Conservation (phyloP, 2,113 vertebrate genomes). For the Poeciliopsis occidentalis region DNA sequence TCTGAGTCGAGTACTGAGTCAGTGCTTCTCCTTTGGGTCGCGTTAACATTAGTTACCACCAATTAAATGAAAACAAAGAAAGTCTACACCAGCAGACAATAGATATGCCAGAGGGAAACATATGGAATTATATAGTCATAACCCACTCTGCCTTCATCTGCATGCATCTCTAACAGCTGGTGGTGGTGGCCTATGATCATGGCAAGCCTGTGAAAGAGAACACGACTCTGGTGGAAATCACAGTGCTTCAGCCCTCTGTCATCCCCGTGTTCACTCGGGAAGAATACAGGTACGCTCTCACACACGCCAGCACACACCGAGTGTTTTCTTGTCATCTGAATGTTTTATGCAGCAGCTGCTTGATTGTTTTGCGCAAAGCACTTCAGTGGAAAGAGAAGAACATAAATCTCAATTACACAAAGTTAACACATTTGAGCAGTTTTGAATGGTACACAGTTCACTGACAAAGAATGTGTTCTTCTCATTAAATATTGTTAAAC, state of each 20-base stretch:
- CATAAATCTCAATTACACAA: constrained; percentile 8
- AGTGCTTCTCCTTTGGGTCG: constrained; percentile 38
- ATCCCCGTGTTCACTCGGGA: constrained; percentile 91
- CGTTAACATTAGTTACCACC: constrained; percentile 45
- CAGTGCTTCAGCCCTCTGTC: constrained; percentile 92
- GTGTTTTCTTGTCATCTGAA: too few relatives aligned
- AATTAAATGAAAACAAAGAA: constrained; percentile 40
- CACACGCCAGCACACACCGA: neutral
- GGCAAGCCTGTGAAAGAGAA: constrained; percentile 90
- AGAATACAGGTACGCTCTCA: constrained; percentile 83
- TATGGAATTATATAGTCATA: neutral
- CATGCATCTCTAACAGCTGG: constrained; percentile 78
- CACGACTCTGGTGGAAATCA: constrained; percentile 87
- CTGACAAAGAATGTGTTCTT: constrained; percentile 7
- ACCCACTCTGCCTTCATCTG: neutral
- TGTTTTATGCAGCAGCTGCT: too few relatives aligned
- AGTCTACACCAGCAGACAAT: constrained; percentile 15
- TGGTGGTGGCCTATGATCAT: constrained; percentile 92
- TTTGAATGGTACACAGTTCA: neutral
- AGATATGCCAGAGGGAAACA: constrained; percentile 16
- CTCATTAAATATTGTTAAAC: constrained; percentile 1
- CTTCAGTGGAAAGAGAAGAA: too few relatives aligned
- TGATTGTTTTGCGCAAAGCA: too few relatives aligned
- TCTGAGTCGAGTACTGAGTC: neutral
- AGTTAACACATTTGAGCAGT: neutral